Base-by-base conservation (phyloP, 2,888 invertebrate species). In the Drosophila incognita region DNA sequence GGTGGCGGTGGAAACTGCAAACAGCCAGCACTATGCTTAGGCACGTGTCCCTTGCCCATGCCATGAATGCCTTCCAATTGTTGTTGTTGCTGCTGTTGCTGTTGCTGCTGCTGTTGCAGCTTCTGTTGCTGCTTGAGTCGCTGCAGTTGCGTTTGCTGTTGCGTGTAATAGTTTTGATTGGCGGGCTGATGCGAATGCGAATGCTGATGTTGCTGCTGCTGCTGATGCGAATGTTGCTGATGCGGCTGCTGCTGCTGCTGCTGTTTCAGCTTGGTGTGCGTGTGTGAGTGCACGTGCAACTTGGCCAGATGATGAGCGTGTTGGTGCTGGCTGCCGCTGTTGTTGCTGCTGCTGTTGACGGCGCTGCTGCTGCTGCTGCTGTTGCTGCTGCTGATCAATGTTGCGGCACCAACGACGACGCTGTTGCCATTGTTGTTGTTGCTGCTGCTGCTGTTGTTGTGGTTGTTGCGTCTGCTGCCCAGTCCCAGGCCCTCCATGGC, bases 1-100 rank as follows among this genome's bases (percentile, higher is more conserved):
- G 96, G 96, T 82, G 96, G 96, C 70, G 96, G 96, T 76, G 96
- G 95, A 93, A 96, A 96, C 94, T 96, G 95, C 60, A 90, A 74
- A 49, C 81, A 83, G 49, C 76, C 77, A 49, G 75, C 74, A 52
- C 69, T 78, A 31, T 77, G 82, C 75, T 90, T 91, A 87, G 77
- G 61, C 76, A 64, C 70, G 52, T 58, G 58, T 40, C 64, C 68
- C 46, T 74, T 68, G 21, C 52, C 33, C 59, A 73, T 46, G 27
- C 78, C 82, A 67, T 82, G 79, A 24, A 73, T 69, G 33, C 56
- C 74, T 69, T 83, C 82, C 69, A 79, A 52, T 61, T 78, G 70
- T 21, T 70, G 68, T 21, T 61, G 62, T n/a, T 73, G 74, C 21
- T 70, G 79, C 1, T 76, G 76, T 2, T 79, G 78, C 2, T 72